phyloP scores from a whole-genome alignment of 64 coral and sea anemone species.

The Cladopsammia gracilis region DNA sequence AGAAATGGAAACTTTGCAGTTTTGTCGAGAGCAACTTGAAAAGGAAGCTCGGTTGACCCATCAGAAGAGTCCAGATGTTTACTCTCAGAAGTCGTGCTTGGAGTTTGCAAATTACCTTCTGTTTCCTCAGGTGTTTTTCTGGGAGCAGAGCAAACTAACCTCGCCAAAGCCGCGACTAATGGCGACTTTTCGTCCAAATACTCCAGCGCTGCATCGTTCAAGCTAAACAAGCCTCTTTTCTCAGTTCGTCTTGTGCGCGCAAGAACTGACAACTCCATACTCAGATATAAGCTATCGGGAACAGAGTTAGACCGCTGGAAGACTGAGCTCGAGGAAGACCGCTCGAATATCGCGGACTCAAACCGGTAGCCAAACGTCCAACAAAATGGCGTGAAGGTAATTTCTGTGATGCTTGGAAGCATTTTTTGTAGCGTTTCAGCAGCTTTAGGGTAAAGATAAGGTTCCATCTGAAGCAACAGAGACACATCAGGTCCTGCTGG shows the following conservation, averaged over 20 bases:
- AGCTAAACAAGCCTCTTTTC: conserved; percentile 73
- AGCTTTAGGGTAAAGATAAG: conserved; percentile 55
- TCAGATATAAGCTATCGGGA: conserved; percentile 81
- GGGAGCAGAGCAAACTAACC: conserved; percentile 73
- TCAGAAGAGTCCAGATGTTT: not conserved
- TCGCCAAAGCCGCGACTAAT: conserved; percentile 74
- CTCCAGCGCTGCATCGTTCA: conserved; percentile 69
- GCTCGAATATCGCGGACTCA: conserved; percentile 64
- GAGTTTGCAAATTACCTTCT: not conserved
- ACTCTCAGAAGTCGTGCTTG: not conserved
- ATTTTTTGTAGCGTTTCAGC: conserved; percentile 70
- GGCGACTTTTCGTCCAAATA: conserved; percentile 85
- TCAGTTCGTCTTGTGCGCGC: conserved; percentile 39
- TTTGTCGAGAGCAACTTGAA: conserved; percentile 70
- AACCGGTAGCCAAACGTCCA: conserved; percentile 95
- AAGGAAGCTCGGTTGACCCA: conserved; percentile 50
- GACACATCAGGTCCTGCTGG: conserved; percentile 49
- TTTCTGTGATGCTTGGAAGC: conserved; percentile 75
- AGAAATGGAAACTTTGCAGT: conserved; percentile 75
- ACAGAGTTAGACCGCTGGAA: conserved; percentile 80
- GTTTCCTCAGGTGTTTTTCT: not conserved
- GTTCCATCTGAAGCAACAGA: conserved; percentile 82
- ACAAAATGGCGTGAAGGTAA: conserved; percentile 78
- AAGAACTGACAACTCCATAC: conserved; percentile 66
- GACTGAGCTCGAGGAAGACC: conserved; percentile 76